Percentiles rank a stretch among this genome's conserved stretches.
These are phyloP conservation scores for Lanius collurio DNA, from an alignment of 2,113 vertebrate genomes.

Conservation along the genomic window DNA sequence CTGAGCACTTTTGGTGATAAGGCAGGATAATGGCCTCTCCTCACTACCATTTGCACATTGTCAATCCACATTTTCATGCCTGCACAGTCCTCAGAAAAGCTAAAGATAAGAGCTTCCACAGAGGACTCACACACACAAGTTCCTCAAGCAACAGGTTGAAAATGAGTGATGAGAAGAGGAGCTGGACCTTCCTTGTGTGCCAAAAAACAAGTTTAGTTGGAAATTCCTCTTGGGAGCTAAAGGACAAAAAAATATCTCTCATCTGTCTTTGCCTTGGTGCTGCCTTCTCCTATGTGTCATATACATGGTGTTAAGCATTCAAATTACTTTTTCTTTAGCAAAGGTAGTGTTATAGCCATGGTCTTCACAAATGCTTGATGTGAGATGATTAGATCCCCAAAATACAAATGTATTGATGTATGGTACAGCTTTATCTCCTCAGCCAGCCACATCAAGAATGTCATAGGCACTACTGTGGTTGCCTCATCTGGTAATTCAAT, in stretches of 20 bases:
- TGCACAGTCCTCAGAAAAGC: background rate
- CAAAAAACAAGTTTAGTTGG: background rate
- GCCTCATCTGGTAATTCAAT: constrained; percentile 27
- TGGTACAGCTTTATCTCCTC: background rate
- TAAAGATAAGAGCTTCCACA: background rate
- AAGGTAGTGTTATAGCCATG: background rate
- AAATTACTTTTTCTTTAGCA: background rate
- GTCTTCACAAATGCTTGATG: background rate
- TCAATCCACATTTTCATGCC: background rate
- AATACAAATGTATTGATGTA: constrained; percentile 10
- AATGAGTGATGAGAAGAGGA: background rate
- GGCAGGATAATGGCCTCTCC: background rate
- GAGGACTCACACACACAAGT: background rate
- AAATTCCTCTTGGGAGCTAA: background rate
- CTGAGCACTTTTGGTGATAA: background rate
- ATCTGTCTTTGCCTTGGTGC: background rate
- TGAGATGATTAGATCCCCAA: constrained; percentile 23
- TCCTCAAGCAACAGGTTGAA: background rate
- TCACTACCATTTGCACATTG: background rate
- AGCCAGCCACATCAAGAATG: background rate
- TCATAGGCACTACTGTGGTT: background rate
- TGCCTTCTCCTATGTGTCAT: background rate
- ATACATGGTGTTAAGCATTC: background rate
- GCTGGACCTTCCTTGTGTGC: background rate
- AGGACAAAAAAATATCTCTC: background rate